These are phyloP conservation scores for Liolophura sinensis DNA, from an alignment of 1,140 invertebrate genomes.

Conservation along the genomic window DNA sequence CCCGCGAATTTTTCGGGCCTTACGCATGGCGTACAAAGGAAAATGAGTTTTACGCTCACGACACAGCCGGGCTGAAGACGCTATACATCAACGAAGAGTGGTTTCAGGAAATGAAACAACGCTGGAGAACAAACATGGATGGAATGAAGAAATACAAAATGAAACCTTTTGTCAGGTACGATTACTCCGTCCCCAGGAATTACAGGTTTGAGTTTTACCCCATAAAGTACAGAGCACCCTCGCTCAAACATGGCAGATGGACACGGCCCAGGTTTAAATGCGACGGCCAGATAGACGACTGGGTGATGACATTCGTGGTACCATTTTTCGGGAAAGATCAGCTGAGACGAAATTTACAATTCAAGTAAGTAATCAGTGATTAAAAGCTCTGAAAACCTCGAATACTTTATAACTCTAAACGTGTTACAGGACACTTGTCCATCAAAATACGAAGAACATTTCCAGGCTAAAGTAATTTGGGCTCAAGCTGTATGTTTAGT, in stretches of 20 bases:
- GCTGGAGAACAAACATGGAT: conserved; percentile 30
- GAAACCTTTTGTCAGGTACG: conserved; percentile 72
- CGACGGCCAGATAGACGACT: conserved; percentile 81
- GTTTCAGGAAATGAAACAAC: conserved; percentile 26
- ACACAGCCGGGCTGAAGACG: conserved; percentile 27
- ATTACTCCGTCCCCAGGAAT: conserved; percentile 64
- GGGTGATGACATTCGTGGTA: conserved; percentile 91
- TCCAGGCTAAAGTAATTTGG: too few species aligned
- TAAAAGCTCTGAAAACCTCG: too few species aligned
- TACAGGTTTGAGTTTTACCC: conserved; percentile 69
- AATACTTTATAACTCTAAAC: too few species aligned
- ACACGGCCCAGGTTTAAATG: conserved; percentile 91
- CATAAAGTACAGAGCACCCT: conserved; percentile 69
- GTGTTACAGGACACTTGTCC: too few species aligned
- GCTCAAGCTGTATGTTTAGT: too few species aligned
- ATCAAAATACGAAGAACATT: too few species aligned
- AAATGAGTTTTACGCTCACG: conserved; percentile 25
- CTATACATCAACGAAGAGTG: conserved; percentile 29
- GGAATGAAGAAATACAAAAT: conserved; percentile 29
- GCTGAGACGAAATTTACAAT: conserved; percentile 65
- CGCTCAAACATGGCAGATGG: conserved; percentile 79
- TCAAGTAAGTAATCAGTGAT: conserved; percentile 36
- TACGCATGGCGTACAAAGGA: conserved; percentile 28
- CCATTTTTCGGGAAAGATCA: conserved; percentile 97
- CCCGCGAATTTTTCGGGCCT: conserved; percentile 38